A percentile compares a stretch with the other conserved stretches of the same genome.
These are phyloP conservation scores for Nemoura dubitans DNA, from an alignment of 2,888 invertebrate species.

Conservation along the genomic window DNA sequence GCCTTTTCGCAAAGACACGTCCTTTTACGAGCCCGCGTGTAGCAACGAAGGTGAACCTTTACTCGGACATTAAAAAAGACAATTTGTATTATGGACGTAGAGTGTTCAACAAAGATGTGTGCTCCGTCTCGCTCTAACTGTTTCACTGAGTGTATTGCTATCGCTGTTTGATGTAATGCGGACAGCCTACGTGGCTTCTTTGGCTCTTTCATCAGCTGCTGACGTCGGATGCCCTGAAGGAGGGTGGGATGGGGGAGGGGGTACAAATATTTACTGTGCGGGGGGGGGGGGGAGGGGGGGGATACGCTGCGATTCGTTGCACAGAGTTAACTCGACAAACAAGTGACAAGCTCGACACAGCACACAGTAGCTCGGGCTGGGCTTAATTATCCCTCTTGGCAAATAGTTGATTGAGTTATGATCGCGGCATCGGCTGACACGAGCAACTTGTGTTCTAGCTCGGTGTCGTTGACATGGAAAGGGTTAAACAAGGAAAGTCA, in stretches of 20 bases:
- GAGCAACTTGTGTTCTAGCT: background rate
- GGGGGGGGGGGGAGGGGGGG: background rate
- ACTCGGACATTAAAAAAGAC: constrained; percentile 36
- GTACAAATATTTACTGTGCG: background rate
- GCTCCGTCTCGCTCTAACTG: background rate
- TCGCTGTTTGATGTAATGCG: background rate
- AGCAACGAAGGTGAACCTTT: constrained; percentile 8
- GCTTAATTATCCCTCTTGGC: background rate
- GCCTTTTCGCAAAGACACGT: background rate
- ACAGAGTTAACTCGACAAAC: background rate
- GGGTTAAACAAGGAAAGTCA: background rate
- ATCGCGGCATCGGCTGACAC: background rate
- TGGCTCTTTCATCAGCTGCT: background rate
- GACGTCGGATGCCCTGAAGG: background rate
- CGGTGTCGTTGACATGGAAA: background rate
- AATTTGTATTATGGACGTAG: constrained; percentile 28
- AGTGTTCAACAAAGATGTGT: constrained; percentile 5
- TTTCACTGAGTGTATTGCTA: background rate
- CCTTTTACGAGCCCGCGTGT: background rate
- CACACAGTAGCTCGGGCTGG: background rate
- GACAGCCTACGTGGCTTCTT: background rate
- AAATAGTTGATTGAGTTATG: constrained; percentile 12
- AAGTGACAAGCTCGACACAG: background rate
- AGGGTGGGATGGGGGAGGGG: background rate
- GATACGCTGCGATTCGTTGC: background rate